Evolutionary conservation across 2,113 vertebrate species (phyloP), one percentile per base, ranked within the genome.

Genomic region (Choloepus hoffmanni): DNA sequence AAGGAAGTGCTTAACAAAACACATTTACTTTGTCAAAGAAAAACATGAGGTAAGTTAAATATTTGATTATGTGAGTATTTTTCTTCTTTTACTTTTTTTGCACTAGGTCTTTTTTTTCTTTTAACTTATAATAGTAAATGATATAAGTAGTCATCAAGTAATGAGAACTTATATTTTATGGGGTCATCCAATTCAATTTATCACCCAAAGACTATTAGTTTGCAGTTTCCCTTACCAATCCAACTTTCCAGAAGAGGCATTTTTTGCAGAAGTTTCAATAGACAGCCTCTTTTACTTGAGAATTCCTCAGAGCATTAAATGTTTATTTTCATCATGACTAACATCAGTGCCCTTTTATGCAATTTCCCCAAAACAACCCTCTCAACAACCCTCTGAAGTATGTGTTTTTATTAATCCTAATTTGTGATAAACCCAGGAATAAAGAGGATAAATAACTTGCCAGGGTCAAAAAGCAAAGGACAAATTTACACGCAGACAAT

Each of bases 1-100:
- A 84, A 97, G 92, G 86, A 97, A 96, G 72, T 96, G 24, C 6
- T 16, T 95, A 93, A 95, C 89, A 93, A 93, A 92, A 94, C 83
- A 90, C 67, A 83, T 93, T 94, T 81, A 43, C 60, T 87, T 88
- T 94, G 85, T 95, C 79, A 90, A 90, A 91, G 40, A 90, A 82
- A 94, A 95, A 95, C 89, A 16, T 95, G 48, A 79, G 14, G 24
- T 36, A 93, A 97, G 63, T 94, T 95, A 96, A 97, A 94, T 92
- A 94, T 95, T 96, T 94, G 30, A 93, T 96, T 93, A 83, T 48
- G 40, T 60, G 76, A 86, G 58, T 90, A 74, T 74, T 81, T 93
- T 79, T 50, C 28, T 3, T 43, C 2, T 50, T 45, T 65, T 40
- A 26, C 30, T 84, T 19, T 82, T 87, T 78, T 79, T 36, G 0